Evolutionary conservation across 37 sponge, comb jelly and placozoan genomes (phyloP).

Genomic region (Cladorhizidae sp.): DNA sequence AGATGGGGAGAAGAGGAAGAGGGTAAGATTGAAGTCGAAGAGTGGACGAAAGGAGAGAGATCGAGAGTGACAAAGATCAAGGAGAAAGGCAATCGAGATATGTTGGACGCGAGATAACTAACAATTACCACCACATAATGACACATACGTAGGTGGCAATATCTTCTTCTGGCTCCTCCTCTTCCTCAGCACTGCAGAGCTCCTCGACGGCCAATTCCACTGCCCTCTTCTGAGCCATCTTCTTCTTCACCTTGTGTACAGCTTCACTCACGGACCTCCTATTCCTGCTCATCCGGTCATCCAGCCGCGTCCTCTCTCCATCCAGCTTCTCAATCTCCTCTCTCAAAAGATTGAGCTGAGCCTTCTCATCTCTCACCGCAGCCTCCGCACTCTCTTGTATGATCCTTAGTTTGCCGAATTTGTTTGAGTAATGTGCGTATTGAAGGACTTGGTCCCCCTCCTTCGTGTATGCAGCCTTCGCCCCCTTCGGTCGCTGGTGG

Average conservation of each 20-base stretch:
- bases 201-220: conserved; percentile 8
- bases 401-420: conserved; percentile 29
- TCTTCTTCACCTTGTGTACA: background rate
- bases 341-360: background rate
- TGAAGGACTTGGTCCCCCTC: conserved; percentile 45
- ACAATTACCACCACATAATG: too few species aligned
- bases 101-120: background rate
- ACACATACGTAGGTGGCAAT: conserved; percentile 58
- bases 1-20: background rate
- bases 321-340: background rate
- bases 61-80: too few species aligned
- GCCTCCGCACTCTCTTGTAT: conserved; percentile 39
- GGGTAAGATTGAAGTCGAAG: background rate
- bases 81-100: background rate
- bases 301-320: background rate
- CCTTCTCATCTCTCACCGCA: conserved; percentile 5
- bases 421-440: conserved; percentile 49
- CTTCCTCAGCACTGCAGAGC: conserved; percentile 34
- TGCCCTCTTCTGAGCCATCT: conserved; percentile 3
- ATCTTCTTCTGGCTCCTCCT: conserved; percentile 54
- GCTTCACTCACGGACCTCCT: background rate
- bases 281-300: background rate
- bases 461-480: conserved; percentile 31
- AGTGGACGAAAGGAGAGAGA: background rate
- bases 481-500: conserved; percentile 10